A percentile compares a stretch with the other conserved stretches of the same genome.
Conservation (phyloP, 1,140 invertebrate species). For the Dysdera silvatica region DNA sequence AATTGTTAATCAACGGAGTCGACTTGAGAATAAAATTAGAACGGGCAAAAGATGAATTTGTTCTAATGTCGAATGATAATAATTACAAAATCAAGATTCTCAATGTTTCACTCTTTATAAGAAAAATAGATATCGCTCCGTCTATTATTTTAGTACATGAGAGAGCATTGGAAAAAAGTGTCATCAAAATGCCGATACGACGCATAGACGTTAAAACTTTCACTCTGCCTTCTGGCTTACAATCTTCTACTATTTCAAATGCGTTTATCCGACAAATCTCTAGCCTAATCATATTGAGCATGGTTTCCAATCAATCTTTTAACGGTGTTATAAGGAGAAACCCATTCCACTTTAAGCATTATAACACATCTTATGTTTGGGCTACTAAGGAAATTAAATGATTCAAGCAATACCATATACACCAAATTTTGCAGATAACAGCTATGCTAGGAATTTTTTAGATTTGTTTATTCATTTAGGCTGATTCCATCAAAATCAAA, state of each 20-base stretch:
- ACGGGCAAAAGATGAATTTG: background rate
- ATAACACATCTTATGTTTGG: constrained; percentile 8
- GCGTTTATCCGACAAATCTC: constrained; percentile 9
- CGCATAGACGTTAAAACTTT: background rate
- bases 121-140: constrained; percentile 8
- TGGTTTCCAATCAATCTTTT: constrained; percentile 4
- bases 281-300: background rate
- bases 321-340: constrained; percentile 5
- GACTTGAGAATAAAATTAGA: background rate
- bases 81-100: too few species aligned
- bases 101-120: background rate
- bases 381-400: background rate
- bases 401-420: constrained; percentile 2
- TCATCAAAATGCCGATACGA: constrained; percentile 5
- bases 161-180: constrained; percentile 4
- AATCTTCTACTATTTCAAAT: constrained; percentile 1
- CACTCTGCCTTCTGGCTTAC: background rate
- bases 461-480: constrained; percentile 10
- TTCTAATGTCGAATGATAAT: too few species aligned
- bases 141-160: constrained; percentile 8
- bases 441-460: background rate
- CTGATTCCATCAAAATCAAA: background rate
- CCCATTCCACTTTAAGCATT: constrained; percentile 14
- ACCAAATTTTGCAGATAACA: constrained; percentile 4
- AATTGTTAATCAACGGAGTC: background rate